phyloP scores from a whole-genome alignment of 2,888 invertebrate species.

The Ennomos erosarius region DNA sequence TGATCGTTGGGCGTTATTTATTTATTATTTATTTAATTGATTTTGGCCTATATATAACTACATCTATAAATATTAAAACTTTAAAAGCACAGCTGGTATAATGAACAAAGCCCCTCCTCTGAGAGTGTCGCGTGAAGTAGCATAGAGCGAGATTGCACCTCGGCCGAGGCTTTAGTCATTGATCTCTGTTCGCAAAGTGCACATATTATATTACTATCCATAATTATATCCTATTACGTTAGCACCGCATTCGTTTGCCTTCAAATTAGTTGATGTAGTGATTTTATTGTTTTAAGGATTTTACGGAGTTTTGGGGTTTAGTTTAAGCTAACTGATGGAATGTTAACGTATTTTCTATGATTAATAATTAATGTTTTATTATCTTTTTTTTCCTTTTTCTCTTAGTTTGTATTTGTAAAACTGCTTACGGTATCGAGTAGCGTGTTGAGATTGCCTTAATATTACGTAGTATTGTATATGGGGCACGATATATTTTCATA shows the following conservation, averaged over 20 bases:
- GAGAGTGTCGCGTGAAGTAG: constrained; percentile 16
- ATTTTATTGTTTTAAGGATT: constrained; percentile 59
- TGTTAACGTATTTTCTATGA: constrained; percentile 63
- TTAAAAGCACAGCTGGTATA: too few relatives aligned
- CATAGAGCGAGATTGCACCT: constrained; percentile 48
- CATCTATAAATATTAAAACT: too few relatives aligned
- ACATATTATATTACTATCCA: constrained; percentile 47
- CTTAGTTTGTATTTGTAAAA: constrained; percentile 45
- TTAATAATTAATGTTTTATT: constrained; percentile 48
- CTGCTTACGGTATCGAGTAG: constrained; percentile 54
- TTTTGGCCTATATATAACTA: too few relatives aligned
- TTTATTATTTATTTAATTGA: too few relatives aligned
- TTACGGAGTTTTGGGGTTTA: constrained; percentile 68
- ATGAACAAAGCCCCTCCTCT: constrained; percentile 16
- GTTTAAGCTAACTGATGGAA: constrained; percentile 70
- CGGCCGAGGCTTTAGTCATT: constrained; percentile 55
- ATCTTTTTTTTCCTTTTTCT: constrained; percentile 42
- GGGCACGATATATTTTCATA: constrained; percentile 51
- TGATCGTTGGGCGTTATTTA: too few relatives aligned
- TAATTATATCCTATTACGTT: constrained; percentile 40
- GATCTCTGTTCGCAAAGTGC: constrained; percentile 61
- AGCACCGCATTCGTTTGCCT: constrained; percentile 46
- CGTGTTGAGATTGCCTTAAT: constrained; percentile 59
- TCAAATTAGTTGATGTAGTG: constrained; percentile 45
- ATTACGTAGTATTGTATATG: constrained; percentile 60